Conservation (phyloP, 2,888 invertebrate species). For the Drosophila buzzatii region DNA sequence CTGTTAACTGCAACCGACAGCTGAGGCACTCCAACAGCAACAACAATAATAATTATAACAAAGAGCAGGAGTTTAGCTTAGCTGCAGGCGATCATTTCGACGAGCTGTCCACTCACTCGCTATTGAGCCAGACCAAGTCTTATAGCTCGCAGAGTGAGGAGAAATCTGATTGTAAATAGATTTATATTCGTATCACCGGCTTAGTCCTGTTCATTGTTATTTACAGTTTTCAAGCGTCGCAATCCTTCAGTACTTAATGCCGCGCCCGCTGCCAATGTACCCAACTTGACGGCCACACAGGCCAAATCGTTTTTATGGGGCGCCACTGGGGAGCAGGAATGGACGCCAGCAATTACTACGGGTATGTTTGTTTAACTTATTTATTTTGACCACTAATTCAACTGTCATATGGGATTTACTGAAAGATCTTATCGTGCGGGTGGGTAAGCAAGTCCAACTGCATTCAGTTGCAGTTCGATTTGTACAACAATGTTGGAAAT, state of each 20-base stretch:
- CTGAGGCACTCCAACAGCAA: slow-evolving; percentile 33
- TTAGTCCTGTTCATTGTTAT: background rate
- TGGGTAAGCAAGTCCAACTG: slow-evolving; percentile 9
- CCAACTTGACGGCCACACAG: slow-evolving; percentile 76
- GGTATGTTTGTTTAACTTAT: slow-evolving; percentile 86
- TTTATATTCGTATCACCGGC: background rate
- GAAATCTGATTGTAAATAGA: slow-evolving; percentile 69
- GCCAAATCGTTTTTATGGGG: slow-evolving; percentile 91
- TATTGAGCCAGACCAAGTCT: slow-evolving; percentile 71
- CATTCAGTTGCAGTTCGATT: slow-evolving; percentile 26
- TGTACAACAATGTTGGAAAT: slow-evolving; percentile 33
- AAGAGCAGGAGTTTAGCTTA: slow-evolving; percentile 71
- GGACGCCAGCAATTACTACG: slow-evolving; percentile 98
- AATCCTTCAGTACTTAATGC: slow-evolving; percentile 74
- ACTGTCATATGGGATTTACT: slow-evolving; percentile 16
- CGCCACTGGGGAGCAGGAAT: slow-evolving; percentile 98
- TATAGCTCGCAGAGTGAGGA: slow-evolving; percentile 73
- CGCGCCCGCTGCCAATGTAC: slow-evolving; percentile 57
- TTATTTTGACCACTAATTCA: slow-evolving; percentile 19
- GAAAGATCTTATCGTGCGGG: slow-evolving; percentile 37
- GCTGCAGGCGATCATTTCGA: slow-evolving; percentile 82
- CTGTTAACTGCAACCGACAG: slow-evolving; percentile 35
- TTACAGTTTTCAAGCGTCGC: slow-evolving; percentile 76
- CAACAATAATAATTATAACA: slow-evolving; percentile 14
- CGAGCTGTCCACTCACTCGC: slow-evolving; percentile 82